Evolutionary conservation across 53 echinoderm and acorn worm genomes (phyloP).

Genomic region (Paelopatides confundens): DNA sequence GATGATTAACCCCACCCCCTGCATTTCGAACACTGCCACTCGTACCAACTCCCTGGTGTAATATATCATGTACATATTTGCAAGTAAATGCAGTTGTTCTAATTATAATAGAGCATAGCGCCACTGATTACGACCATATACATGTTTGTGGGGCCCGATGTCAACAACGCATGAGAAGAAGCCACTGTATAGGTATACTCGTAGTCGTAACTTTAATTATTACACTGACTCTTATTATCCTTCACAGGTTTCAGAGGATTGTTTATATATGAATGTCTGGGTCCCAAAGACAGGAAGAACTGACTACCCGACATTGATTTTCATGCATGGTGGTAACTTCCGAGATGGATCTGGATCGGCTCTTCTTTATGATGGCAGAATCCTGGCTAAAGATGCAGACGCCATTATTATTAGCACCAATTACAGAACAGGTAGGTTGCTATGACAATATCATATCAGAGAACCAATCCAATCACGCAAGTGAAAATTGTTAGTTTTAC

Average conservation of each 20-base stretch:
- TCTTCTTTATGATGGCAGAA: slow-evolving; percentile 45
- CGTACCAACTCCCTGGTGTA: too few relatives aligned
- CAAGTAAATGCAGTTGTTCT: too few relatives aligned
- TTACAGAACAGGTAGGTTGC: slow-evolving; percentile 37
- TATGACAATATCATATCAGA: neutral
- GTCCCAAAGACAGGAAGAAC: slow-evolving; percentile 31
- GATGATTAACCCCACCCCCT: too few relatives aligned
- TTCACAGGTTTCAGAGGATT: slow-evolving; percentile 46
- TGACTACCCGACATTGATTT: slow-evolving; percentile 39
- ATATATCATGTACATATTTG: too few relatives aligned
- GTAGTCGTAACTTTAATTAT: too few relatives aligned
- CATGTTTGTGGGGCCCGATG: too few relatives aligned
- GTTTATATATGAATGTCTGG: slow-evolving; percentile 51
- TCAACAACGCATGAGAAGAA: too few relatives aligned
- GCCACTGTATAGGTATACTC: too few relatives aligned
- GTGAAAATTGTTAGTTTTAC: too few relatives aligned
- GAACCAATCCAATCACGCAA: neutral
- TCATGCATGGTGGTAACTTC: slow-evolving; percentile 58
- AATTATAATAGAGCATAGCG: too few relatives aligned
- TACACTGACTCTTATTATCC: neutral
- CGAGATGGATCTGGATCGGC: slow-evolving; percentile 44
- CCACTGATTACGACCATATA: too few relatives aligned
- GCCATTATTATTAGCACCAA: slow-evolving; percentile 44
- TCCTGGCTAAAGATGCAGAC: slow-evolving; percentile 45
- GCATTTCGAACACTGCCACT: too few relatives aligned